These are phyloP conservation scores for Magallana gigas DNA, from an alignment of 1,140 invertebrate species.

Conservation along the genomic window DNA sequence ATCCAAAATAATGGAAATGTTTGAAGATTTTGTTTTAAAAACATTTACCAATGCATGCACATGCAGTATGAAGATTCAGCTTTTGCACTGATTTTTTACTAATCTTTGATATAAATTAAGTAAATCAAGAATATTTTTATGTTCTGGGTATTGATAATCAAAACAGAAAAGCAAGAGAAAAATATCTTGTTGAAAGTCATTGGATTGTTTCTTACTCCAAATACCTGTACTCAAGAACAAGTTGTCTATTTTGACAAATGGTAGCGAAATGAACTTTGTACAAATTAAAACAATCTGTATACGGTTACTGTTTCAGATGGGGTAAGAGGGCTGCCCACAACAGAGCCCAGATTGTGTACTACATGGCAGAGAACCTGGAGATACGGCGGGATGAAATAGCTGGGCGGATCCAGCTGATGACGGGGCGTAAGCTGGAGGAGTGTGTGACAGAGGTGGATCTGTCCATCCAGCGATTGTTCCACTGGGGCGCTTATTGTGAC, in stretches of 20 bases:
- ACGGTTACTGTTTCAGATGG: slow-evolving; percentile 74
- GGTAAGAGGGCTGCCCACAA: slow-evolving; percentile 80
- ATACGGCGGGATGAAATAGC: slow-evolving; percentile 76
- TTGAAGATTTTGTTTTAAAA: background rate
- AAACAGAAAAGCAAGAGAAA: too few relatives aligned
- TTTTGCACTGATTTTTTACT: too few relatives aligned
- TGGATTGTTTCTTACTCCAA: background rate
- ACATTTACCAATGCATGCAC: too few relatives aligned
- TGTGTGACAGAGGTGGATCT: slow-evolving; percentile 77
- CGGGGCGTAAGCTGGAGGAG: slow-evolving; percentile 67
- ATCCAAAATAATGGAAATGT: background rate
- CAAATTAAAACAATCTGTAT: background rate
- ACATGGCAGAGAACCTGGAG: slow-evolving; percentile 81
- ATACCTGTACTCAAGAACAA: background rate
- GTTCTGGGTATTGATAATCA: too few relatives aligned
- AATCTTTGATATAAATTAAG: too few relatives aligned
- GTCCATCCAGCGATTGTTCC: slow-evolving; percentile 79
- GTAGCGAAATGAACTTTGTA: background rate
- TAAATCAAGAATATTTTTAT: too few relatives aligned
- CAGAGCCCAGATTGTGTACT: slow-evolving; percentile 81
- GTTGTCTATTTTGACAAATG: too few relatives aligned
- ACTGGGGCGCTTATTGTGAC: slow-evolving; percentile 81
- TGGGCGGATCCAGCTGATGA: slow-evolving; percentile 71
- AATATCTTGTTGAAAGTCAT: background rate
- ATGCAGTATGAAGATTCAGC: too few relatives aligned